Evolutionary conservation across 2,113 vertebrate genomes (phyloP).

Genomic region (Ctenomys sociabilis): DNA sequence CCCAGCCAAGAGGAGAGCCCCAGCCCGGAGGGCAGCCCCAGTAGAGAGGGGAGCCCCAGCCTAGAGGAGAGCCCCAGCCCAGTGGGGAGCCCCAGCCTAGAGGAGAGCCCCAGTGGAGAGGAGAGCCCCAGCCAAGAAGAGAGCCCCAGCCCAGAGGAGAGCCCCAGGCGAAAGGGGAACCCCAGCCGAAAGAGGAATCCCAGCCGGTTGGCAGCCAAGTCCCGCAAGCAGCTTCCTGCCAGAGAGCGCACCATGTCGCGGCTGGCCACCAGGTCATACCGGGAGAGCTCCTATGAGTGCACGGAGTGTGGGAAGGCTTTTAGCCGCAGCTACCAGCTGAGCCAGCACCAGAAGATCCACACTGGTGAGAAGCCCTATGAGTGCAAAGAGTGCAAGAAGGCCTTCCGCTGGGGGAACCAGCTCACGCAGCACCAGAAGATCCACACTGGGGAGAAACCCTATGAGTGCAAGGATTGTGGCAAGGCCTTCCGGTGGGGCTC

Average conservation of each 20-base stretch:
- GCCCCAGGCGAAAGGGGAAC: neutral
- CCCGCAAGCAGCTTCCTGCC: neutral
- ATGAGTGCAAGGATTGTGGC: conserved; percentile 69
- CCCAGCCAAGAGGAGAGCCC: too few species aligned
- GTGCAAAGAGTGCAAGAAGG: conserved; percentile 72
- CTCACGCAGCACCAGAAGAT: conserved; percentile 75
- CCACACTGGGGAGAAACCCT: conserved; percentile 78
- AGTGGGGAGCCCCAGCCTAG: neutral
- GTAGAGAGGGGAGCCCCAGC: too few species aligned
- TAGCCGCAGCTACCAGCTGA: conserved; percentile 71
- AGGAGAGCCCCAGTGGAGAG: too few species aligned
- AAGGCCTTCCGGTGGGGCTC: conserved; percentile 77
- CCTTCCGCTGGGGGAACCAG: conserved; percentile 83
- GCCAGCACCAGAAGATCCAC: conserved; percentile 76
- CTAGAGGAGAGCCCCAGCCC: too few species aligned
- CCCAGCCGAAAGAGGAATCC: neutral
- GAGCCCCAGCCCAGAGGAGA: too few species aligned
- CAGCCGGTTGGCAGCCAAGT: neutral
- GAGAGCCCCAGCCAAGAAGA: too few species aligned
- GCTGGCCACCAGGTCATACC: neutral
- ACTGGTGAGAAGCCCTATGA: conserved; percentile 66
- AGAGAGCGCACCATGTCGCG: neutral
- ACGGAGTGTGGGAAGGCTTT: conserved; percentile 75
- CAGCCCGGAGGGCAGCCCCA: neutral
- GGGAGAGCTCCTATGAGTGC: conserved; percentile 70